Evolutionary conservation across 2,113 vertebrate species (phyloP), one percentile per base, ranked within the genome.

Genomic region (Siniperca knerii): DNA sequence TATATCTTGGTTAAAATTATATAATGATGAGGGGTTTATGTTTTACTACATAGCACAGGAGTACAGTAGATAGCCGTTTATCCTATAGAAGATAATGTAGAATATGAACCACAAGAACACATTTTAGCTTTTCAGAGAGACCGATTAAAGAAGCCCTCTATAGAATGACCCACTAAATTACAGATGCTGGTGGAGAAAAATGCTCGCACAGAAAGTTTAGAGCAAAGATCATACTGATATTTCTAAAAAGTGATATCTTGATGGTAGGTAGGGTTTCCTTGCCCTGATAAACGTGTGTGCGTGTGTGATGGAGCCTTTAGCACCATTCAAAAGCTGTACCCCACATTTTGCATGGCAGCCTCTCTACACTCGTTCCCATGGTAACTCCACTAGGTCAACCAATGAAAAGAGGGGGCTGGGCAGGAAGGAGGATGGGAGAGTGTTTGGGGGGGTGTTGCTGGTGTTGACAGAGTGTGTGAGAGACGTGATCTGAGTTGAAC

Each of bases 351-450:
- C 90, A 92, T 79, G 91, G 92, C 91, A 95, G 94, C 91, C 92
- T 94, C 92, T 91, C 91, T 68, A 90, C 91, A 89, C 83, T 70
- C 33, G 93, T 96, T 94, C 91, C 95, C 95, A 96, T 96, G 90
- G 95, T 91, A 95, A 96, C 96, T 92, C 85, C 92, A 96, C 88
- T 96, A 96, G 96, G 95, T 96, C 95, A 96, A 89, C 95, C 96
- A 96, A 96, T 96, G 87, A 94, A 94, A 94, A 88, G 75, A 90
- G 92, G 91, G 94, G 94, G 95, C 92, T 90, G 95, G 92, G 93
- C 92, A 87, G 86, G 82, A 80, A 82, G 84, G 84, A 81, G 84
- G 84, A 87, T 82, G 80, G 84, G 77, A 55, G 65, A 54, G 73
- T 62, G 72, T 87, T 82, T 87, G 44, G 62, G 72, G 67, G 12